Percentiles rank a stretch among this genome's conserved stretches.
Conservation (phyloP, 1,140 invertebrate species). For the Procambarus virginalis region DNA sequence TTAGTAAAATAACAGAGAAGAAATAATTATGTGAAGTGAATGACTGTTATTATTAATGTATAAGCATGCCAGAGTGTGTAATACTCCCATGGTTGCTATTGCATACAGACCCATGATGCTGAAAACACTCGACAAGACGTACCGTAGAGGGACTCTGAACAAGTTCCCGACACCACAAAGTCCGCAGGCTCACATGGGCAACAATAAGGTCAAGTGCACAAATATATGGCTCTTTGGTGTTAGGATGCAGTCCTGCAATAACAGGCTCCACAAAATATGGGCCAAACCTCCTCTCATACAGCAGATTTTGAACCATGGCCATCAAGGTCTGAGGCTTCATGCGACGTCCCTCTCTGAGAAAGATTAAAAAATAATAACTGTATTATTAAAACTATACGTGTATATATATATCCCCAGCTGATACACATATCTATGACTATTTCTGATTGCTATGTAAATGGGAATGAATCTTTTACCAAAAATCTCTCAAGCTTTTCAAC, state of each 20-base stretch:
- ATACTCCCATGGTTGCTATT: no score
- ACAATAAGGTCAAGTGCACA: slow-evolving; percentile 95
- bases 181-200: slow-evolving; percentile 91
- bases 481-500: no score
- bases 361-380: neutral
- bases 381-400: neutral
- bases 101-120: no score
- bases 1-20: no score
- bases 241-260: slow-evolving; percentile 93
- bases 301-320: slow-evolving; percentile 94
- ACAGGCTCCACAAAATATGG: slow-evolving; percentile 98
- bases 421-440: neutral
- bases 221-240: slow-evolving; percentile 91
- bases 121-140: neutral
- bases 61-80: no score
- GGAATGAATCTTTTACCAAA: no score
- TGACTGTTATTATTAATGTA: no score
- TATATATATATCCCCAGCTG: neutral
- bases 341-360: slow-evolving; percentile 84
- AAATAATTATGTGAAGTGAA: no score
- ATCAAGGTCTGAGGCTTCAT: slow-evolving; percentile 94
- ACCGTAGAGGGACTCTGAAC: slow-evolving; percentile 73
- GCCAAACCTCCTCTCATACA: slow-evolving; percentile 97
- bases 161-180: slow-evolving; percentile 94
- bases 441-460: neutral